phyloP scores from a whole-genome alignment of 2,888 invertebrate species.

The Pachycephus smyrnensis region DNA sequence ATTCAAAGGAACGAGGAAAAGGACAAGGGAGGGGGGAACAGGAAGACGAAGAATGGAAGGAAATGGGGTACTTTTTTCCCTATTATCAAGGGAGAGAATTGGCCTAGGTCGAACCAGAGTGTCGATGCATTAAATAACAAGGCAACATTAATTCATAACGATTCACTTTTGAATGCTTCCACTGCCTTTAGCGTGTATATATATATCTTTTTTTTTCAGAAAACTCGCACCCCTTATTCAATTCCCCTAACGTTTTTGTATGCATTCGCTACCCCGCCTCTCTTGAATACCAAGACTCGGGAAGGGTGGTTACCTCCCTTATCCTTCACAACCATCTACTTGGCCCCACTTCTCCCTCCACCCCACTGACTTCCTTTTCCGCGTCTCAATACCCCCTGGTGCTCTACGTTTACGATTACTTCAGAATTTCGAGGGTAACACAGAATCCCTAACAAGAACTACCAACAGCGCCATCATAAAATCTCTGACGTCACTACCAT shows the following conservation, averaged over 20 bases:
- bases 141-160: background rate
- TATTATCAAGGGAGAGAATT: background rate
- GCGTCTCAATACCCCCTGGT: background rate
- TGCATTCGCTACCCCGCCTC: background rate
- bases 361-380: background rate
- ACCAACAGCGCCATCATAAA: background rate
- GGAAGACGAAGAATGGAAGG: background rate
- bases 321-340: background rate
- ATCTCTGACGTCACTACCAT: background rate
- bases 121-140: background rate
- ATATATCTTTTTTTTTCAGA: background rate
- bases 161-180: no score
- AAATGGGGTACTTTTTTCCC: background rate
- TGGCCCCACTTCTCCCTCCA: background rate
- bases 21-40: no score
- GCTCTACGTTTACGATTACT: background rate
- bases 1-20: background rate
- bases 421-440: background rate
- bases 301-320: background rate
- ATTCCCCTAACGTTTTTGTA: background rate
- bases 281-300: background rate
- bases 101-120: background rate
- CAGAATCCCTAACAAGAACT: background rate
- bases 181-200: no score
- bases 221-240: background rate